Percentiles rank a stretch among this genome's conserved stretches.
Conservation (phyloP, 2,113 vertebrate species). For the Sciurus niger region DNA sequence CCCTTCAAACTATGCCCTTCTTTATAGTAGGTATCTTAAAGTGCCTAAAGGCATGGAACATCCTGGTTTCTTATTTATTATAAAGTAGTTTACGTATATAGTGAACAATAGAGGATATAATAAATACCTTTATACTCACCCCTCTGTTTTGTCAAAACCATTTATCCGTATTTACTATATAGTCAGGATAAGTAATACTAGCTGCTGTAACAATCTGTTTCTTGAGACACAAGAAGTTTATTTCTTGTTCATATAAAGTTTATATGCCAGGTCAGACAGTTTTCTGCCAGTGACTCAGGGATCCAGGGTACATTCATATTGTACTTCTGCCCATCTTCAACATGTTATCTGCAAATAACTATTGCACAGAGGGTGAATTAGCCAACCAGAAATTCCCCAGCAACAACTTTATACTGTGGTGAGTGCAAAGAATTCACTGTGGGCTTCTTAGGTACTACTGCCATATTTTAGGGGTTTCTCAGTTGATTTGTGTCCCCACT, state of each 20-base stretch:
- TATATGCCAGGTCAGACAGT: background rate
- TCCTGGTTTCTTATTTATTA: slow-evolving; percentile 42
- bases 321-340: background rate
- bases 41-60: background rate
- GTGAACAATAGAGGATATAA: slow-evolving; percentile 19
- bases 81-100: background rate
- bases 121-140: background rate
- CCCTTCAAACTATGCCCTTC: background rate
- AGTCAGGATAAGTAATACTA: background rate
- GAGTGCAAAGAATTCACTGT: background rate
- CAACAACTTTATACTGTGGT: background rate
- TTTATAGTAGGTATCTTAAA: background rate
- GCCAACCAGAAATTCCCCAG: background rate
- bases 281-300: background rate
- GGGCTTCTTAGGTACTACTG: background rate
- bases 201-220: background rate
- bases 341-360: background rate
- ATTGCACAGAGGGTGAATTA: background rate
- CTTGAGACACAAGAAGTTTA: background rate
- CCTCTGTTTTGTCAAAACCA: slow-evolving; percentile 8
- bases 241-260: background rate
- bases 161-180: background rate
- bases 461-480: background rate
- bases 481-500: background rate
- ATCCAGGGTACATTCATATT: background rate